These are phyloP conservation scores for Gambelia wislizenii DNA, from an alignment of 2,797 vertebrate genomes.

Conservation along the genomic window DNA sequence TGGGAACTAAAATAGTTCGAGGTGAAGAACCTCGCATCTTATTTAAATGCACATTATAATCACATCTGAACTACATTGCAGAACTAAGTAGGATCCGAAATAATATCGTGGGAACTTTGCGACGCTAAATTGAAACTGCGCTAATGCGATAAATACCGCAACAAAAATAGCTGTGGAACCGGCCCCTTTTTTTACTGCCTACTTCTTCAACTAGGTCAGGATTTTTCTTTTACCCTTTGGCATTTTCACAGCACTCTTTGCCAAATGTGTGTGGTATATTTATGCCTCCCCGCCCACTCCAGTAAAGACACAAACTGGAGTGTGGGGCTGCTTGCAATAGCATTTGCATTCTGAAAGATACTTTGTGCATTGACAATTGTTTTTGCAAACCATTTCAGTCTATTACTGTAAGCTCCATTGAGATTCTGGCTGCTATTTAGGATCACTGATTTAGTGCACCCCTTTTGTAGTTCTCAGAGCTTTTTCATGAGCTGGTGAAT, in stretches of 20 bases:
- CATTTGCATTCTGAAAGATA: neutral
- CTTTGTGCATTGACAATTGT: neutral
- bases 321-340: neutral
- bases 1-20: too few species aligned
- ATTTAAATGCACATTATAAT: too few species aligned
- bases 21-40: too few species aligned
- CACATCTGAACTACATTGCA: too few species aligned
- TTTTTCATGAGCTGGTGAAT: conserved; percentile 65
- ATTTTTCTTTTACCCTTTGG: neutral
- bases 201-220: neutral
- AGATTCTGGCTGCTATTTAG: conserved; percentile 36
- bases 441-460: conserved; percentile 32
- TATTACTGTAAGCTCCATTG: conserved; percentile 30
- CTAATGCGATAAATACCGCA: too few species aligned
- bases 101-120: too few species aligned
- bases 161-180: too few species aligned
- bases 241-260: neutral
- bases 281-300: neutral
- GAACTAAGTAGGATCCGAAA: too few species aligned
- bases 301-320: neutral
- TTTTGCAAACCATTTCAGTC: conserved; percentile 23
- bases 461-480: conserved; percentile 55
- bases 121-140: too few species aligned
- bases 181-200: neutral
- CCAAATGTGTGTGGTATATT: neutral